These are phyloP conservation scores for Porites cylindrica DNA, from an alignment of 92 coral and sea anemone genomes.

Conservation along the genomic window DNA sequence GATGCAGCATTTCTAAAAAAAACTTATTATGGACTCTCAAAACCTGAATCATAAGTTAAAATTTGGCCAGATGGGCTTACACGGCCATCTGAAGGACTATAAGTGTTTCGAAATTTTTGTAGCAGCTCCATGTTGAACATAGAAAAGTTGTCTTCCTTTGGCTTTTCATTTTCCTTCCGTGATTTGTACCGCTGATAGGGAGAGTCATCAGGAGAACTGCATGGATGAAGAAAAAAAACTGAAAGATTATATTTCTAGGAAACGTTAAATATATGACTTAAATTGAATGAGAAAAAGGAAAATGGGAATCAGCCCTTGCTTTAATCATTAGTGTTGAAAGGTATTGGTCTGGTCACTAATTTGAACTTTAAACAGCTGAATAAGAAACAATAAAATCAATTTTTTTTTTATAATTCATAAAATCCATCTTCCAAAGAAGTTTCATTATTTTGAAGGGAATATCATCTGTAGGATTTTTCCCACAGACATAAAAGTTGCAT, in stretches of 20 bases:
- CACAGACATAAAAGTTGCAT: no score
- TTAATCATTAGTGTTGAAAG: no score
- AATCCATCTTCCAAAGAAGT: no score
- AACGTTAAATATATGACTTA: background rate
- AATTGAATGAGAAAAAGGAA: no score
- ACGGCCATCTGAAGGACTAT: constrained; percentile 39
- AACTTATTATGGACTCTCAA: constrained; percentile 28
- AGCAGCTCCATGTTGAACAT: constrained; percentile 57
- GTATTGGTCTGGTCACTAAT: no score
- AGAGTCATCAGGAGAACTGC: constrained; percentile 40
- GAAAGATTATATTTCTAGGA: background rate
- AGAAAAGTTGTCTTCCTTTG: constrained; percentile 15
- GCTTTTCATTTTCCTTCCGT: constrained; percentile 4
- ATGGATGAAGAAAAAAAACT: background rate
- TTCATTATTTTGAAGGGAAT: no score
- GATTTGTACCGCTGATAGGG: constrained; percentile 39
- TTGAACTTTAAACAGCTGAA: no score
- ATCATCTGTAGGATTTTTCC: no score
- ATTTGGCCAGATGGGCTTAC: constrained; percentile 49
- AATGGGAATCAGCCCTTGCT: no score
- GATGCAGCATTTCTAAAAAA: no score
- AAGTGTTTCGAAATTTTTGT: constrained; percentile 49
- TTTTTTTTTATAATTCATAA: no score
- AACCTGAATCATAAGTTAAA: constrained; percentile 25
- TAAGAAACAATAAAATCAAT: no score